Conservation (phyloP, 1,140 invertebrate species). For the Elymnias hypermnestra region DNA sequence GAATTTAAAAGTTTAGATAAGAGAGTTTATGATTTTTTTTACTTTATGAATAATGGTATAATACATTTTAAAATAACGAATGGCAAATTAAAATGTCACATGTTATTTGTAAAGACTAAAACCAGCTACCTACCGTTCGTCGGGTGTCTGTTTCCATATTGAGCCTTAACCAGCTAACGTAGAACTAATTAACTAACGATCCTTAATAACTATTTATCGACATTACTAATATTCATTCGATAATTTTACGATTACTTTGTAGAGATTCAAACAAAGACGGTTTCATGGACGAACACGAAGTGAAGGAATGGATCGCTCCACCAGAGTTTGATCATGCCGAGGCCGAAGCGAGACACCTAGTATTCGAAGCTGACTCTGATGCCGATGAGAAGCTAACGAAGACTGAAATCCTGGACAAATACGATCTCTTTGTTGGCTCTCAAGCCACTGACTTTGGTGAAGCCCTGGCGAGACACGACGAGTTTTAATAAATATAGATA, state of each 20-base stretch:
- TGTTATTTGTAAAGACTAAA: no score
- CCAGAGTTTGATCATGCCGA: slow-evolving; percentile 97
- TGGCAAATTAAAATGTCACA: no score
- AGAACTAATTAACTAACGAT: no score
- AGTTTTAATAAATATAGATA: slow-evolving; percentile 84
- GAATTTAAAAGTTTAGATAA: no score
- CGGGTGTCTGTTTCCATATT: no score
- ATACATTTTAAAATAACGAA: no score
- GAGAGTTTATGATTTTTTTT: no score
- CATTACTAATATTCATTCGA: background rate
- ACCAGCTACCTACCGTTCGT: no score
- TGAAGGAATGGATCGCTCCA: slow-evolving; percentile 96
- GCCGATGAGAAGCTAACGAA: slow-evolving; percentile 93
- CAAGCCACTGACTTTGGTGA: slow-evolving; percentile 99
- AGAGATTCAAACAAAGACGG: slow-evolving; percentile 93
- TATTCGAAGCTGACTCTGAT: slow-evolving; percentile 94
- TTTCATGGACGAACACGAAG: slow-evolving; percentile 91
- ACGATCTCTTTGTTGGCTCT: slow-evolving; percentile 98
- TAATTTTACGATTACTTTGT: background rate
- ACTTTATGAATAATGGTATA: no score
- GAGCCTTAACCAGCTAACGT: no score
- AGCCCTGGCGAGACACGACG: slow-evolving; percentile 94
- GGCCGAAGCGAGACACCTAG: slow-evolving; percentile 96
- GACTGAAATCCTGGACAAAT: slow-evolving; percentile 95
- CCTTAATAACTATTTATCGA: no score